phyloP scores from a whole-genome alignment of 2,113 vertebrate species.

The Myiagra hebetior region DNA sequence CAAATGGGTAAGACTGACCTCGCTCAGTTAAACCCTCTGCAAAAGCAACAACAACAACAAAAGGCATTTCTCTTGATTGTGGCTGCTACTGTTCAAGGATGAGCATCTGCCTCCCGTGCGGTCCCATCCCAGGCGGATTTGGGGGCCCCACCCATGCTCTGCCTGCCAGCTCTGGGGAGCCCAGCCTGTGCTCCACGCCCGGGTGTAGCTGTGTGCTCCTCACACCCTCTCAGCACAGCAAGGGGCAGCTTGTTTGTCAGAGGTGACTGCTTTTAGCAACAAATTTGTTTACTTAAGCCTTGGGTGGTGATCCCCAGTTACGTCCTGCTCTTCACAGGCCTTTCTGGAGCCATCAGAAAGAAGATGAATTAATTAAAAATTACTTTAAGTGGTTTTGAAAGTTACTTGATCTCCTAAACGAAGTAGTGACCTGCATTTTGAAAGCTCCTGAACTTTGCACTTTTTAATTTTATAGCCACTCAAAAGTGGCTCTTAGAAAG shows the following conservation, averaged over 20 bases:
- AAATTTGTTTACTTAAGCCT: background rate
- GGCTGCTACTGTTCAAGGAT: background rate
- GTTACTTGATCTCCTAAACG: background rate
- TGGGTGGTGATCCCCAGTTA: background rate
- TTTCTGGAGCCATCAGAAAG: background rate
- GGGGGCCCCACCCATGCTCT: fast-evolving
- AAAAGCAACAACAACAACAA: background rate
- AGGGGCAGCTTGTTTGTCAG: background rate
- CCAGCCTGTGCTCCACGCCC: fast-evolving
- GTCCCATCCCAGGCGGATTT: fast-evolving
- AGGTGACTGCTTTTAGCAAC: background rate
- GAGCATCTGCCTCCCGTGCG: background rate
- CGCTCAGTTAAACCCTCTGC: background rate
- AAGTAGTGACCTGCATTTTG: background rate
- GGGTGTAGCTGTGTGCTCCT: fast-evolving
- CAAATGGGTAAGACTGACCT: background rate
- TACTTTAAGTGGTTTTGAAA: background rate
- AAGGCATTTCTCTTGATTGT: background rate
- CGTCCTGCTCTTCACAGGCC: background rate
- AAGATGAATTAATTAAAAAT: background rate
- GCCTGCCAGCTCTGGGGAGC: background rate
- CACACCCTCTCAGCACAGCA: fast-evolving
- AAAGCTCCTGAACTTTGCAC: background rate
- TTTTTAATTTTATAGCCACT: background rate
- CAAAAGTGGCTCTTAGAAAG: background rate